Percentiles rank a stretch among this genome's conserved stretches.
phyloP scores from a whole-genome alignment of 2,888 invertebrate genomes.

The Athalia rosae region DNA sequence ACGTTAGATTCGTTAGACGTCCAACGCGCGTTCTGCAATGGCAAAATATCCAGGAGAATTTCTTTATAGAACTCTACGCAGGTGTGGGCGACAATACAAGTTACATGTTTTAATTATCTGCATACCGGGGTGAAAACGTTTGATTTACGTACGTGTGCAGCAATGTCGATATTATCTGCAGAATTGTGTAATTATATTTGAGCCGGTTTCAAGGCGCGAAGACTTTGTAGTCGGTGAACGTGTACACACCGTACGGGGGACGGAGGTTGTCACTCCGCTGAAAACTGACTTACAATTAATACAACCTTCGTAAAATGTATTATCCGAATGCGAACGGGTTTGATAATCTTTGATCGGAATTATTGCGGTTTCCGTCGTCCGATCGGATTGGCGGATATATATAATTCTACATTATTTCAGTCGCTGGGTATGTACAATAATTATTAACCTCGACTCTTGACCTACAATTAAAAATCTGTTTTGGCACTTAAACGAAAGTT shows the following conservation, averaged over 20 bases:
- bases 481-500: conserved; percentile 45
- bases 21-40: too few species aligned
- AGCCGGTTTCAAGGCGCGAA: not conserved
- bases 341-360: conserved; percentile 24
- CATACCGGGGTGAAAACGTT: not conserved
- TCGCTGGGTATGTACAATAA: conserved; percentile 25
- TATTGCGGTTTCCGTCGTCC: conserved; percentile 35
- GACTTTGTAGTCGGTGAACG: not conserved
- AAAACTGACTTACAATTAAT: not conserved
- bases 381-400: conserved; percentile 31
- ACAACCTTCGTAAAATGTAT: conserved; percentile 16
- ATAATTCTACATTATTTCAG: conserved; percentile 29
- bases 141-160: conserved; percentile 18
- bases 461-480: conserved; percentile 45
- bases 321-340: not conserved
- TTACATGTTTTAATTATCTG: conserved; percentile 23
- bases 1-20: too few species aligned
- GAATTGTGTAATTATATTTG: not conserved
- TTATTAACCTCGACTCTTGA: conserved; percentile 36
- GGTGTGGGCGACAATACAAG: not conserved
- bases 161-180: conserved; percentile 6
- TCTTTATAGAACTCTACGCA: not conserved
- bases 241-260: not conserved
- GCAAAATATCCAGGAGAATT: too few species aligned
- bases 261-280: conserved; percentile 15